Base-by-base conservation (phyloP, 2,113 vertebrate genomes). In the Thinocorus orbignyianus region DNA sequence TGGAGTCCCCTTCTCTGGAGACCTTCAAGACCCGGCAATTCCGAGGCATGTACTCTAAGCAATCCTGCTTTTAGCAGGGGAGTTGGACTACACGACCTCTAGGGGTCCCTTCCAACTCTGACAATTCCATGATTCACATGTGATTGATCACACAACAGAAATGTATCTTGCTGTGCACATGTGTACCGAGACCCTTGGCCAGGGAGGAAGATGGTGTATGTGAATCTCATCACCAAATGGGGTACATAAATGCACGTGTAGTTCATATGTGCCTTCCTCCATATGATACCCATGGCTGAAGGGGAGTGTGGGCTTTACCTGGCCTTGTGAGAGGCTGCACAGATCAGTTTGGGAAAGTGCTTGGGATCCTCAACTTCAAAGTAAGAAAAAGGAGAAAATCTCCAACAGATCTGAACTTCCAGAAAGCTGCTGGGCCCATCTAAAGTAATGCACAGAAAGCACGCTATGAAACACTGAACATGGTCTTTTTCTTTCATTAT, bases 241-340 rank as follows among this genome's bases (percentile, higher is more conserved):
- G 7, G 23, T 7, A 13, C 7, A n/a, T 9, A 48, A 57, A 51
- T 12, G 14, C 14, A 69, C 24, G 37, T 0, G 1, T 2, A 4
- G 30, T 17, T 62, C 46, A 17, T 0, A 0, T 5, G 15, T 49
- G 18, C 9, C 39, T 71, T 91, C 28, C 17, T 61, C 37, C 31
- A n/a, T 9, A 5, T 2, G 39, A 41, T 22, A 55, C 13, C 11
- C 51, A 46, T 28, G 51, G 20, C 35, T 83, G 7, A 2, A 72
- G 25, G 3, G 19, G 26, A 28, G 18, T 7, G 8, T 44, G 31
- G 46, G 46, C 17, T 46, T 90, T 69, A 66, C 48, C 39, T 18
- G 72, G 37, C 14, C n/a, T 73, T 74, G 33, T 17, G 23, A 84
- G 8, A 41, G 22, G 13, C 37, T 48, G 28, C 12, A 16, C 8